Base-by-base conservation (phyloP, 1,140 invertebrate genomes). In the Triops cancriformis region DNA sequence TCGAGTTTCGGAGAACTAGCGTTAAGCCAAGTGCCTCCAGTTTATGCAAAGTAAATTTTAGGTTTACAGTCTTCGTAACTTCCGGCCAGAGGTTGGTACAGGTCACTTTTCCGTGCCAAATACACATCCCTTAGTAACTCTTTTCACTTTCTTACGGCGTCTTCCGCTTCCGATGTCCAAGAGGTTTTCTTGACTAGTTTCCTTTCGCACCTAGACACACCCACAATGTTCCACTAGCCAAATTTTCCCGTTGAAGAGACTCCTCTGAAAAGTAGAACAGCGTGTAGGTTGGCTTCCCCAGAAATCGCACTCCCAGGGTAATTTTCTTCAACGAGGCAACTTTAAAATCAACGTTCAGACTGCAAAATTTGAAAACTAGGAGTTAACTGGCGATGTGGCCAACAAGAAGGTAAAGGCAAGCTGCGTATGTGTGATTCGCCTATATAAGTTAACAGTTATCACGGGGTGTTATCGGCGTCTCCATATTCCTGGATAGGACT, bases 401-500 rank as follows among this genome's bases (percentile, higher is more conserved):
- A 23, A 64, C 51, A 64, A 64, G 5, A 64, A 64, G 23, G 51
- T 64, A 64, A 64, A 64, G 51, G 51, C 51, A 64, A 64, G 51
- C 51, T 64, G 51, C 14, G 51, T 64, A 64, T 23, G 18, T 64
- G 51, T 23, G 51, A 64, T 64, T 64, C 51, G n/a, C 51, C 51
- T 64, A 64, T 64, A 64, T 64, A 64, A 64, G 51, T 64, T 64
- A 23, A 23, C 10, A 64, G 51, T 64, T 64, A 64, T 64, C 51
- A 64, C 51, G 51, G 51, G 51, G 51, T 64, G 51, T 64, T 64
- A 64, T 64, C 51, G 51, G 51, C 51, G 51, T 64, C 51, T 64
- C 51, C 51, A 64, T 64, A 64, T 64, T 64, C 51, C 51, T 64
- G 51, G 51, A 64, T 64, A 64, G 51, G 51, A 64, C 51, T 64